Evolutionary conservation across 2,888 invertebrate genomes (phyloP).

Genomic region (Argyresthia goedartella): DNA sequence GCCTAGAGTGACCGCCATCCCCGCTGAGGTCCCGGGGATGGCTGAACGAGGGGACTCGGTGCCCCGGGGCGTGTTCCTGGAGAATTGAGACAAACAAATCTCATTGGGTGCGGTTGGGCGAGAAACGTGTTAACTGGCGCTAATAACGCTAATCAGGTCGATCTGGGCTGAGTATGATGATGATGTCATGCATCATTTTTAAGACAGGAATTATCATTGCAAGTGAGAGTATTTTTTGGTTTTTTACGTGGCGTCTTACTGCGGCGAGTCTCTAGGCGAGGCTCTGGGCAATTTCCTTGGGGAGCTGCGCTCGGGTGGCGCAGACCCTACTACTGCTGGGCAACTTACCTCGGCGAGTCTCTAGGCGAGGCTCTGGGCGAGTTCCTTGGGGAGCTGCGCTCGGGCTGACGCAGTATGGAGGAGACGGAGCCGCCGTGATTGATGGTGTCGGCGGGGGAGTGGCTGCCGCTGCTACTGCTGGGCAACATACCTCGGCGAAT

Average conservation of each 20-base stretch:
- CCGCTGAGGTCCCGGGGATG: constrained; percentile 73
- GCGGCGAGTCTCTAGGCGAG: constrained; percentile 49
- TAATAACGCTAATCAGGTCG: too few relatives aligned
- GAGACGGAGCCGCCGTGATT: constrained; percentile 72
- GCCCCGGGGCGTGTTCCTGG: constrained; percentile 27
- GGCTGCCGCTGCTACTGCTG: too few relatives aligned
- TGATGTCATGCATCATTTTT: too few relatives aligned
- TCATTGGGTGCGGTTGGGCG: too few relatives aligned
- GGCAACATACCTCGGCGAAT: constrained; percentile 54
- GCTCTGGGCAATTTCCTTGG: constrained; percentile 16
- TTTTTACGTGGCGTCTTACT: too few relatives aligned
- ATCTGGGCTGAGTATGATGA: too few relatives aligned
- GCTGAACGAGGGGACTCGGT: constrained; percentile 38
- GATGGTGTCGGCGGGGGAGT: constrained; percentile 82
- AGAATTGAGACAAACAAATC: not conserved
- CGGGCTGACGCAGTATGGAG: constrained; percentile 49
- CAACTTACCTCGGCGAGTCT: constrained; percentile 50
- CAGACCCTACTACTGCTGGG: too few relatives aligned
- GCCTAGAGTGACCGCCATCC: constrained; percentile 73
- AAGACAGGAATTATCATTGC: too few relatives aligned
- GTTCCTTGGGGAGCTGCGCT: constrained; percentile 2
- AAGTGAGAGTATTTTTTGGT: too few relatives aligned
- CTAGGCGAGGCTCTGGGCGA: constrained; percentile 33
- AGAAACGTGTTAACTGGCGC: too few relatives aligned
- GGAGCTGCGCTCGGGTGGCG: constrained; percentile 57